phyloP scores from a whole-genome alignment of 2,797 vertebrate genomes.

The Diplodus puntazzo region DNA sequence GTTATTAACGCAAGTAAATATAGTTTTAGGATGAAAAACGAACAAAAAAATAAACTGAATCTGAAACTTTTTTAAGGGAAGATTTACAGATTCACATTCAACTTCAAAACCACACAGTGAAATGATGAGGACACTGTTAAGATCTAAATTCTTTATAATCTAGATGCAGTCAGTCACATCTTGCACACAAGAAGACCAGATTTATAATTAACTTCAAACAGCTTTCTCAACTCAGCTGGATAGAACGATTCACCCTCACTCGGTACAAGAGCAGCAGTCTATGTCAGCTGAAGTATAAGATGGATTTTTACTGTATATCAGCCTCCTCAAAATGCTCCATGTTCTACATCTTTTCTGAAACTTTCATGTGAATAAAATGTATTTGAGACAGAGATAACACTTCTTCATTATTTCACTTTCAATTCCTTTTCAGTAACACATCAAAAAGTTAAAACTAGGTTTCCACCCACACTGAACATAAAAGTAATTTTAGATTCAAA shows the following conservation, averaged over 20 bases:
- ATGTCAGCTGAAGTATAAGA: background rate
- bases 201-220: constrained; percentile 6
- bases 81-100: background rate
- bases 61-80: accelerated
- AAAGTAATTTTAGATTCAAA: background rate
- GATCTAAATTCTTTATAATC: no score
- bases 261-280: no score
- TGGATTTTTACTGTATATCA: background rate
- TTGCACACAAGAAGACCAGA: background rate
- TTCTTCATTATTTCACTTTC: background rate
- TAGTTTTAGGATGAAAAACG: background rate
- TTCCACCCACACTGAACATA: background rate
- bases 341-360: background rate
- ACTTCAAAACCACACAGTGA: no score
- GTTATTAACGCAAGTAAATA: background rate
- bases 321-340: background rate
- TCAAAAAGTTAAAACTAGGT: background rate
- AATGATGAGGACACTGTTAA: no score
- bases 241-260: background rate
- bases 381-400: background rate
- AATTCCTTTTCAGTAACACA: background rate
- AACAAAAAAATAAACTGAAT: background rate
- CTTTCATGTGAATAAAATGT: background rate
- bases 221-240: background rate
- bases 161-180: background rate